These are phyloP conservation scores for Agrochola circellaris DNA, from an alignment of 2,888 invertebrate genomes.

Conservation along the genomic window DNA sequence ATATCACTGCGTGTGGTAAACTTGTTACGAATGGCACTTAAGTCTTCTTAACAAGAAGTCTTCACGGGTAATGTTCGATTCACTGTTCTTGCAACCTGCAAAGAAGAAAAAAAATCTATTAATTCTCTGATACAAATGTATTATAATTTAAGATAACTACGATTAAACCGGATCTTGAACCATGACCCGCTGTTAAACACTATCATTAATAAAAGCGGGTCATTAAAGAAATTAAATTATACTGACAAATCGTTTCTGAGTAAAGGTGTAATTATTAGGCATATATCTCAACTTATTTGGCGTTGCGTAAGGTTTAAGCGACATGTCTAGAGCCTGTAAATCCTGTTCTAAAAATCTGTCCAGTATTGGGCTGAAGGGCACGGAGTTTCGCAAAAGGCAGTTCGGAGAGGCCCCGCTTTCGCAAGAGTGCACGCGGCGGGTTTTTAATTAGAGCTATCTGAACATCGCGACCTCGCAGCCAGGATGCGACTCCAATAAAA, in stretches of 20 bases:
- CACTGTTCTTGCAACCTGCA: slow-evolving; percentile 74
- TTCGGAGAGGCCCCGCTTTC: slow-evolving; percentile 79
- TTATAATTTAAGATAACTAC: slow-evolving; percentile 49
- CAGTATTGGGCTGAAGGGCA: slow-evolving; percentile 78
- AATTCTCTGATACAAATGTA: slow-evolving; percentile 35
- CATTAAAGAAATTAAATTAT: slow-evolving; percentile 59
- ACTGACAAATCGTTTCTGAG: slow-evolving; percentile 36
- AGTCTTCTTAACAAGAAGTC: slow-evolving; percentile 84
- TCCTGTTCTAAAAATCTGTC: slow-evolving; percentile 68
- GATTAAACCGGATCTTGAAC: slow-evolving; percentile 62
- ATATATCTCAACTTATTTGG: slow-evolving; percentile 35
- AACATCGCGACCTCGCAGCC: slow-evolving; percentile 86
- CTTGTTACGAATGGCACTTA: slow-evolving; percentile 89
- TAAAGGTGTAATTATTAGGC: slow-evolving; percentile 41
- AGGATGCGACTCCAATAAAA: slow-evolving; percentile 90
- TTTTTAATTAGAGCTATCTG: slow-evolving; percentile 89
- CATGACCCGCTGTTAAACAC: slow-evolving; percentile 61
- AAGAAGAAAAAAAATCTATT: slow-evolving; percentile 70
- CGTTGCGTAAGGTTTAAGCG: slow-evolving; percentile 38
- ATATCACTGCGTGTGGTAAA: slow-evolving; percentile 90
- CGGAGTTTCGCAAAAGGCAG: slow-evolving; percentile 77
- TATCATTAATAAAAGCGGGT: slow-evolving; percentile 57
- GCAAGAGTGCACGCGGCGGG: slow-evolving; percentile 83
- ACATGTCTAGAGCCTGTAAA: slow-evolving; percentile 58
- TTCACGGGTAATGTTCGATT: slow-evolving; percentile 85